Evolutionary conservation across 2,888 invertebrate genomes (phyloP).

Genomic region (Liodrosophila aerea): DNA sequence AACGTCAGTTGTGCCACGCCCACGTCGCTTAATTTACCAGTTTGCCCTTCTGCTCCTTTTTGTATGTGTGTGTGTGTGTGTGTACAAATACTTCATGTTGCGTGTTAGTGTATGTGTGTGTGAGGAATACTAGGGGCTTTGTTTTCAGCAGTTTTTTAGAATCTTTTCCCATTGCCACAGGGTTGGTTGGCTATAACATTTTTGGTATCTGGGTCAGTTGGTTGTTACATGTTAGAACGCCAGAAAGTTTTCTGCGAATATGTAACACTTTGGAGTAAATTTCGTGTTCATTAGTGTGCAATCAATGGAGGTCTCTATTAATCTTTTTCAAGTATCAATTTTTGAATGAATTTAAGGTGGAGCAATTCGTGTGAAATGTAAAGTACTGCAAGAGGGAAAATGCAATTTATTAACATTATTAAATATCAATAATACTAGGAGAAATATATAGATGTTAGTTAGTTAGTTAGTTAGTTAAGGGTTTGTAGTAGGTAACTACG

Average conservation of each 20-base stretch:
- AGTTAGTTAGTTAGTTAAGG: too few species aligned
- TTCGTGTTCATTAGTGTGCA: conserved; percentile 10
- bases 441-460: too few species aligned
- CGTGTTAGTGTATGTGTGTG: conserved; percentile 5
- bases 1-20: conserved; percentile 32
- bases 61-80: not conserved
- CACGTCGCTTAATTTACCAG: conserved; percentile 20
- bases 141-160: conserved; percentile 17
- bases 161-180: not conserved
- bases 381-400: too few species aligned
- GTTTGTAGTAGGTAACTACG: too few species aligned
- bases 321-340: not conserved
- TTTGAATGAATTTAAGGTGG: too few species aligned
- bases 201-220: conserved; percentile 31
- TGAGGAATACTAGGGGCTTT: conserved; percentile 18
- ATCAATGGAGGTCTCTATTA: conserved; percentile 1
- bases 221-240: conserved; percentile 7
- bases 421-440: too few species aligned
- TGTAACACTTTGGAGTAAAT: not conserved
- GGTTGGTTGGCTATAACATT: conserved; percentile 7
- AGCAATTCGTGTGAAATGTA: too few species aligned
- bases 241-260: conserved; percentile 16
- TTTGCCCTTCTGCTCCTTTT: not conserved
- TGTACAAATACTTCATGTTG: conserved; percentile 12
- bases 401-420: too few species aligned